Percentiles rank a stretch among this genome's conserved stretches.
phyloP scores from a whole-genome alignment of 2,888 invertebrate genomes.

The Cephonodes hylas region DNA sequence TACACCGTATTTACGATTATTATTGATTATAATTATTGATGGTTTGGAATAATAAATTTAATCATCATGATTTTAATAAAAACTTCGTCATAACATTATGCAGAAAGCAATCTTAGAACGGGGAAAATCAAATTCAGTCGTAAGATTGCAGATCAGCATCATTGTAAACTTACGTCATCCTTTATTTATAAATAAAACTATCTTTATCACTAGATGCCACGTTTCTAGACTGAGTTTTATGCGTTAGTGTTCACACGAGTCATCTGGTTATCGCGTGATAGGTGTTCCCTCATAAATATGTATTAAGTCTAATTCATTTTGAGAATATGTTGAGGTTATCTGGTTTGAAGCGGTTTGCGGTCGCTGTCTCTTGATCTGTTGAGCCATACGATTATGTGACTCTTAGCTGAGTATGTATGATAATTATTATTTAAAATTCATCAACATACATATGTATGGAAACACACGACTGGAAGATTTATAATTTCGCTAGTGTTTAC shows the following conservation, averaged over 20 bases:
- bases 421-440: no score
- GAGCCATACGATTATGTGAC: not conserved
- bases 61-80: not conserved
- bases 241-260: not conserved
- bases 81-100: not conserved
- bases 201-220: not conserved
- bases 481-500: not conserved
- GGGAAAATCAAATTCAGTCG: not conserved
- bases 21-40: no score
- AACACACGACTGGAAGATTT: no score
- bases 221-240: not conserved
- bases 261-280: constrained; percentile 3
- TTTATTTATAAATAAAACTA: not conserved
- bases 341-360: constrained; percentile 25
- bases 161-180: not conserved
- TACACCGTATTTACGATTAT: no score
- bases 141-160: not conserved
- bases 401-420: no score
- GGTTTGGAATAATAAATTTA: no score
- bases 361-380: not conserved
- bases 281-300: not conserved
- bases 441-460: no score
- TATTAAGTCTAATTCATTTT: not conserved
- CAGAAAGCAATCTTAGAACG: not conserved
- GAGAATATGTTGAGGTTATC: constrained; percentile 6